Conservation (phyloP, 2,888 invertebrate genomes). For the Noctua comes region DNA sequence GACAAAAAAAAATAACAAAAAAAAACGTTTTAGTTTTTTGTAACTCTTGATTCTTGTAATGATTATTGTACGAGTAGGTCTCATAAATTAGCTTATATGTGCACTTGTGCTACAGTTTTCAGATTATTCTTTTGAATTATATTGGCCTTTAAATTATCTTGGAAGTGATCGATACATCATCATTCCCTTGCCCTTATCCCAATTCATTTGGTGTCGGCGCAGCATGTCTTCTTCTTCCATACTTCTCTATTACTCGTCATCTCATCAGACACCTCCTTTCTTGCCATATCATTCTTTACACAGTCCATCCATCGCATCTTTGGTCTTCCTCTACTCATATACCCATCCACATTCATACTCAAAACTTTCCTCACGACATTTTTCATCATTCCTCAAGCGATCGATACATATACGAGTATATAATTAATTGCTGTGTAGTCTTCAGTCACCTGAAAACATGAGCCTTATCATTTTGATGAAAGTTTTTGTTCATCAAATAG, state of each 20-base stretch:
- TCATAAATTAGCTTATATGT: conserved; percentile 7
- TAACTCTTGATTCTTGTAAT: neutral
- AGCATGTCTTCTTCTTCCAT: too few relatives aligned
- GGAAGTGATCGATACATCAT: neutral
- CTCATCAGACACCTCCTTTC: too few relatives aligned
- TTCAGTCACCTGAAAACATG: neutral
- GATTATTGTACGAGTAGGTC: neutral
- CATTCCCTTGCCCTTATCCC: too few relatives aligned
- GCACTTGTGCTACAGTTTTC: neutral
- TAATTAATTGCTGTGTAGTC: neutral
- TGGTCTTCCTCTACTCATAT: too few relatives aligned
- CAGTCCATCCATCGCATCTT: too few relatives aligned
- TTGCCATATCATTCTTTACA: too few relatives aligned
- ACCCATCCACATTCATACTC: too few relatives aligned
- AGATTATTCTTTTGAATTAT: neutral
- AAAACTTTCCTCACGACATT: too few relatives aligned
- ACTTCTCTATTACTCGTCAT: too few relatives aligned
- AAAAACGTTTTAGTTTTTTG: conserved; percentile 24
- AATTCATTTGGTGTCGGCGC: too few relatives aligned
- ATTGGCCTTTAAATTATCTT: neutral
- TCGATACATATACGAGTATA: neutral
- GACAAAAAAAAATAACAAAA: conserved; percentile 25
- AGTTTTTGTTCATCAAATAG: neutral
- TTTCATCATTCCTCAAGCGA: neutral
- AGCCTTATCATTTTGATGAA: neutral